phyloP scores from a whole-genome alignment of 2,797 vertebrate genomes.

The Sebastes variabilis region DNA sequence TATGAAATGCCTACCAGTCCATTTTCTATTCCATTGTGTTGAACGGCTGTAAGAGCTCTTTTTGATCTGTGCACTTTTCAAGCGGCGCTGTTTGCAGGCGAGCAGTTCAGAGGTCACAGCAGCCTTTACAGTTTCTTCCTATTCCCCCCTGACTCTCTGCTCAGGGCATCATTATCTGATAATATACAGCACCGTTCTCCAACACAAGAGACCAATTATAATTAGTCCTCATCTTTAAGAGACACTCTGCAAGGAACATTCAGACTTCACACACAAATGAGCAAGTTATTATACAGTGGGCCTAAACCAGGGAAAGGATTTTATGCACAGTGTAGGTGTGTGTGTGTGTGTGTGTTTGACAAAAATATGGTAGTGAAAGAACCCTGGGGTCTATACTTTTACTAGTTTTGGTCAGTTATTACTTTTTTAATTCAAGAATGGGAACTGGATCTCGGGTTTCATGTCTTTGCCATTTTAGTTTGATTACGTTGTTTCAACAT shows the following conservation, averaged over 20 bases:
- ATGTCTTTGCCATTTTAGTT: not conserved
- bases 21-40: not conserved
- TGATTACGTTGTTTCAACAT: not conserved
- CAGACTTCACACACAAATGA: not conserved
- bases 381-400: not conserved
- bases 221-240: slow-evolving; percentile 6
- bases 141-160: not conserved
- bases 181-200: not conserved
- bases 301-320: not conserved
- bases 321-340: not conserved
- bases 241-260: not conserved
- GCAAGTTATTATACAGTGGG: not conserved
- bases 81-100: not conserved
- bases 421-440: too few relatives aligned
- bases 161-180: slow-evolving; percentile 13
- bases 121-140: not conserved
- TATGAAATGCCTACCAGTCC: not conserved
- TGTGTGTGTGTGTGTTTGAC: not conserved
- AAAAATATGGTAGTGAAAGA: not conserved
- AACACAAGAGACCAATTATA: slow-evolving; percentile 33
- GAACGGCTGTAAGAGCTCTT: not conserved
- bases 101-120: slow-evolving; percentile 26
- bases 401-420: too few relatives aligned
- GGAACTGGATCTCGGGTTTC: not conserved
- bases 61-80: slow-evolving; percentile 2